Percentiles rank a stretch among this genome's conserved stretches.
These are phyloP conservation scores for Chamaetylas fuelleborni DNA, from an alignment of 2,113 vertebrate species.

Conservation along the genomic window DNA sequence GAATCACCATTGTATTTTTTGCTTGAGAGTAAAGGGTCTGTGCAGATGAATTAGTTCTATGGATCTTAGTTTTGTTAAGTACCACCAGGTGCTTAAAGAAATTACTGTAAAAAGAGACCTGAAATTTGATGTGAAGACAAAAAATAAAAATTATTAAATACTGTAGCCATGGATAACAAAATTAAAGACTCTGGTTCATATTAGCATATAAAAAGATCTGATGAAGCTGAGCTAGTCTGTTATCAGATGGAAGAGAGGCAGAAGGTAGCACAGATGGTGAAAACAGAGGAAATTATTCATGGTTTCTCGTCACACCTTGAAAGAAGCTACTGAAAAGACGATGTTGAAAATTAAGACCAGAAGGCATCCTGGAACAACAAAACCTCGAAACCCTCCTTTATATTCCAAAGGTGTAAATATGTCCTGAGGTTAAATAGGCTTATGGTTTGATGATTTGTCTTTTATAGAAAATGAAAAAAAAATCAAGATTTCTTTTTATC, in stretches of 20 bases:
- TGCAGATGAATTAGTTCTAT: neutral
- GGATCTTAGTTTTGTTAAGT: neutral
- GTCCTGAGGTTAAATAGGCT: constrained; percentile 47
- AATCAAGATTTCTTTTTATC: neutral
- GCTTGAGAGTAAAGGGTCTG: neutral
- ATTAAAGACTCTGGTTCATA: neutral
- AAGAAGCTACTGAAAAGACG: constrained; percentile 47
- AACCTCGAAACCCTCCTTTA: constrained; percentile 15
- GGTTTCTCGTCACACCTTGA: constrained; percentile 47
- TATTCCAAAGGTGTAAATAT: constrained; percentile 33
- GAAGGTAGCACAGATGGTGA: constrained; percentile 64
- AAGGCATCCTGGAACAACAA: constrained; percentile 38
- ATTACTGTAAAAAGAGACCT: neutral
- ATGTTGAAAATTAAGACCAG: constrained; percentile 58
- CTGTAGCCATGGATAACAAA: neutral
- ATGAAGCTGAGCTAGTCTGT: constrained; percentile 35
- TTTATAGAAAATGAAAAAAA: neutral
- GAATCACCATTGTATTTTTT: neutral
- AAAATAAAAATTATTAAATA: neutral
- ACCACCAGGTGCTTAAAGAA: neutral
- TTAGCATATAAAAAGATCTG: constrained; percentile 52
- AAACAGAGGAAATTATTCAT: constrained; percentile 63
- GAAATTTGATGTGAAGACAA: neutral
- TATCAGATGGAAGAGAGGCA: constrained; percentile 46
- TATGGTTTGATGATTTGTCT: neutral